Conservation (phyloP, 1,140 invertebrate genomes). For the Diploscapter pachys region DNA sequence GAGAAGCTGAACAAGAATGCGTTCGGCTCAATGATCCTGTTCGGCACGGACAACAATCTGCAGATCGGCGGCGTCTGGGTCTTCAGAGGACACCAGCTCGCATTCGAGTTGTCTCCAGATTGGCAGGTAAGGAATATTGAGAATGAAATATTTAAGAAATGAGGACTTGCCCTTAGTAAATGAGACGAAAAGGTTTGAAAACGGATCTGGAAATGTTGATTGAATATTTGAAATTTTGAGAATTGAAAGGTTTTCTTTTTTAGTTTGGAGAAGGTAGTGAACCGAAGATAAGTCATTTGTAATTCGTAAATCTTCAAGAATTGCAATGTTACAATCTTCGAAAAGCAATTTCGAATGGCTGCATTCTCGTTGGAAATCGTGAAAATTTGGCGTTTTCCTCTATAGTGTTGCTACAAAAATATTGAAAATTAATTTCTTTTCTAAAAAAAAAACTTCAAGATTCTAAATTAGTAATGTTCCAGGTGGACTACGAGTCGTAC, state of each 20-base stretch:
- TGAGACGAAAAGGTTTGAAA: no score
- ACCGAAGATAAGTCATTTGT: conserved; percentile 26
- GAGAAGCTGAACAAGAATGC: conserved; percentile 95
- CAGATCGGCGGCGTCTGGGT: conserved; percentile 93
- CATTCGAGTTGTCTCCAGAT: conserved; percentile 71
- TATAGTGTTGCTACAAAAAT: background rate
- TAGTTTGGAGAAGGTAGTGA: no score
- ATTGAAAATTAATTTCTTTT: conserved; percentile 16
- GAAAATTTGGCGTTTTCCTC: no score
- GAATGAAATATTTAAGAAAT: background rate
- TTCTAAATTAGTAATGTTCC: background rate
- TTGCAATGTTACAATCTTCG: conserved; percentile 32
- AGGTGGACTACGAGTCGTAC: conserved; percentile 91
- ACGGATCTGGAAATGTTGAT: no score
- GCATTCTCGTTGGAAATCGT: conserved; percentile 31
- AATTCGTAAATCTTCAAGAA: background rate
- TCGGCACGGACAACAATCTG: conserved; percentile 85
- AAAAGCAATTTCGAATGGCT: conserved; percentile 9
- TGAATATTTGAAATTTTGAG: background rate
- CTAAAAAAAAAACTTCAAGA: conserved; percentile 7
- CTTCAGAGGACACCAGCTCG: conserved; percentile 89
- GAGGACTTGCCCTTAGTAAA: conserved; percentile 7
- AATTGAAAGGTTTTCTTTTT: no score
- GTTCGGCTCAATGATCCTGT: conserved; percentile 87
- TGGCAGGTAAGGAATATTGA: conserved; percentile 62